phyloP scores from a whole-genome alignment of 2,888 invertebrate species.

The Lathronympha strigana region DNA sequence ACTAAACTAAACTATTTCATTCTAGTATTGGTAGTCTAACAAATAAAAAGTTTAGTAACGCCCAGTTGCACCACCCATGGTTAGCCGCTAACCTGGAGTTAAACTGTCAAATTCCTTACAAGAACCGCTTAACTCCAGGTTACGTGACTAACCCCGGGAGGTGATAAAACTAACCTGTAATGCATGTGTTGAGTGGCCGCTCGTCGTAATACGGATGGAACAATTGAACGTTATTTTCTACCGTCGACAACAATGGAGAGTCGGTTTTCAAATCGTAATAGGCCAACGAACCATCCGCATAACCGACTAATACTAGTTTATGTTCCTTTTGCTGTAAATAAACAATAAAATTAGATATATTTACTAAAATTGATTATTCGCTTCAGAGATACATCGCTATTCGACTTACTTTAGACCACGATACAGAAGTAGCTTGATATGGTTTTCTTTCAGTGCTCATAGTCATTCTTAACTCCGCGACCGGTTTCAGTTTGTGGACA shows the following conservation, averaged over 20 bases:
- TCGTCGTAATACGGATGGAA: conserved; percentile 85
- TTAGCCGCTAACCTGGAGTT: too few relatives aligned
- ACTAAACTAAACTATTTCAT: too few relatives aligned
- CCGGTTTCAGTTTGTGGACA: conserved; percentile 75
- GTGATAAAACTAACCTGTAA: conserved; percentile 80
- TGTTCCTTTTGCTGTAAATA: conserved; percentile 79
- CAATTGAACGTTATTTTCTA: conserved; percentile 66
- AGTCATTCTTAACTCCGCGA: conserved; percentile 69
- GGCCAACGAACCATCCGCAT: conserved; percentile 86
- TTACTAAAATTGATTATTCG: not conserved
- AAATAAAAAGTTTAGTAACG: too few relatives aligned
- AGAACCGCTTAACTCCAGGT: too few relatives aligned
- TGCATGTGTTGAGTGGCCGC: conserved; percentile 81
- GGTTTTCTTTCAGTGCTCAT: conserved; percentile 53
- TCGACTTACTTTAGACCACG: conserved; percentile 76
- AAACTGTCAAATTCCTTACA: too few relatives aligned
- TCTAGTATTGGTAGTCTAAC: too few relatives aligned
- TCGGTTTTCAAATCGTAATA: conserved; percentile 84
- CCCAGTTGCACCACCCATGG: too few relatives aligned
- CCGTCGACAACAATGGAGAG: conserved; percentile 77
- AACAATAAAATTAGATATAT: conserved; percentile 30
- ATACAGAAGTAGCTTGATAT: conserved; percentile 80
- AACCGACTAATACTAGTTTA: conserved; percentile 86
- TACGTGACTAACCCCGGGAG: not conserved
- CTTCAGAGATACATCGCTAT: not conserved